Conservation (phyloP, 2,113 vertebrate genomes). For the Zapus hudsonius region DNA sequence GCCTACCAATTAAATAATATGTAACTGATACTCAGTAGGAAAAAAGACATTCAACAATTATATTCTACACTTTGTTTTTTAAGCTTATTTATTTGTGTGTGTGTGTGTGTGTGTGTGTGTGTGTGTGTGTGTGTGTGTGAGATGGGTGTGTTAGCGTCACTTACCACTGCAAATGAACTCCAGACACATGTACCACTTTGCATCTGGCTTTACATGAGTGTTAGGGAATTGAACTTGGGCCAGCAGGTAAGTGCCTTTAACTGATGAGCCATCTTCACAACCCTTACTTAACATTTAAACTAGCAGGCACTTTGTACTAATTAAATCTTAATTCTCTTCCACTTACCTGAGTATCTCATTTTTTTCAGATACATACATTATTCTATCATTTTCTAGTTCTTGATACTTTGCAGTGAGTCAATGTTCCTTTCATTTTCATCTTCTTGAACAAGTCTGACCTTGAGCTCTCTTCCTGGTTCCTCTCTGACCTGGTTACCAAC, state of each 20-base stretch:
- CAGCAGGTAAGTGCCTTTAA: too few relatives aligned
- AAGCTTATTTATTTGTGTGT: too few relatives aligned
- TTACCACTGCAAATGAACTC: too few relatives aligned
- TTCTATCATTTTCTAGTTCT: conserved; percentile 1
- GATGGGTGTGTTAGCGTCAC: too few relatives aligned
- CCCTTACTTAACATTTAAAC: not conserved
- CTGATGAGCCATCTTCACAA: too few relatives aligned
- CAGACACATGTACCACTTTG: too few relatives aligned
- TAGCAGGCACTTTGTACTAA: not conserved
- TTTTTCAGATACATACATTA: not conserved
- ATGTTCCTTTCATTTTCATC: not conserved
- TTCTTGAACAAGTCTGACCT: not conserved
- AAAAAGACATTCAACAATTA: not conserved
- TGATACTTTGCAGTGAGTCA: not conserved
- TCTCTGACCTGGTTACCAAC: too few relatives aligned
- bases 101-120: too few relatives aligned
- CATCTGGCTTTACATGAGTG: too few relatives aligned
- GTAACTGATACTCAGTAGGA: not conserved
- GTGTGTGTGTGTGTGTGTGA: too few relatives aligned
- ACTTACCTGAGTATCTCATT: not conserved
- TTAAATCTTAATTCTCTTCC: not conserved
- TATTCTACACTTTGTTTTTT: too few relatives aligned
- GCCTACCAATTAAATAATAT: not conserved
- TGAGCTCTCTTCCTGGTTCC: not conserved
- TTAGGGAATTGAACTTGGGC: too few relatives aligned